These are phyloP conservation scores for Chrysemys picta DNA, from an alignment of 2,113 vertebrate genomes.

Conservation along the genomic window DNA sequence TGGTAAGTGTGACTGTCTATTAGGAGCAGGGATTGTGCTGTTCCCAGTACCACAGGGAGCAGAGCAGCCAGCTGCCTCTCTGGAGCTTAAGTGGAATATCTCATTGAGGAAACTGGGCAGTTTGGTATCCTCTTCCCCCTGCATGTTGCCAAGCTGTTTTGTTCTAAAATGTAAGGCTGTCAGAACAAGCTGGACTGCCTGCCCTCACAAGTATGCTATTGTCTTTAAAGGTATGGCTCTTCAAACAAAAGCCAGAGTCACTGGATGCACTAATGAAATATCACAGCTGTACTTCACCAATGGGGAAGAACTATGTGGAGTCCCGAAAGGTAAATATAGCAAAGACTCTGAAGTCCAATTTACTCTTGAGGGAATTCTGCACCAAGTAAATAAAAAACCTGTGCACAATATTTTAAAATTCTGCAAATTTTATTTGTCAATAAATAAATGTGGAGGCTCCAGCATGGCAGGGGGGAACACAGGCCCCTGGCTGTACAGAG, in stretches of 20 bases:
- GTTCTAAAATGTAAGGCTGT: not conserved
- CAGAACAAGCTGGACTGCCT: not conserved
- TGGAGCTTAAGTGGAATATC: not conserved
- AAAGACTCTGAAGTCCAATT: not conserved
- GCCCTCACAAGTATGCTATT: accelerated
- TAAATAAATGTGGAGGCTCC: too few species aligned
- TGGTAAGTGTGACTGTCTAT: not conserved
- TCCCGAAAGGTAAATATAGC: constrained; percentile 74
- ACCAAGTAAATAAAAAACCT: too few species aligned
- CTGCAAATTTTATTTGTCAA: too few species aligned
- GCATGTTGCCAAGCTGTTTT: not conserved
- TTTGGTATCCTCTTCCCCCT: not conserved
- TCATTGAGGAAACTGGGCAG: not conserved
- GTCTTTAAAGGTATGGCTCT: constrained; percentile 80
- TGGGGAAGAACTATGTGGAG: constrained; percentile 79
- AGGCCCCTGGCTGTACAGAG: too few species aligned
- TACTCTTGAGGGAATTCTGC: too few species aligned
- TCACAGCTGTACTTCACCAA: constrained; percentile 83
- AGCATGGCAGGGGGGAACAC: too few species aligned
- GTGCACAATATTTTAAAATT: too few species aligned
- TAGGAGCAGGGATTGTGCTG: not conserved
- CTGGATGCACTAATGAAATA: constrained; percentile 83
- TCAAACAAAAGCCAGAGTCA: constrained; percentile 83
- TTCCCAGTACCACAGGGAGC: not conserved
- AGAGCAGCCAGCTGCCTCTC: not conserved